Base-by-base conservation (phyloP, 2,888 invertebrate species). In the Nephrotoma flavescens region DNA sequence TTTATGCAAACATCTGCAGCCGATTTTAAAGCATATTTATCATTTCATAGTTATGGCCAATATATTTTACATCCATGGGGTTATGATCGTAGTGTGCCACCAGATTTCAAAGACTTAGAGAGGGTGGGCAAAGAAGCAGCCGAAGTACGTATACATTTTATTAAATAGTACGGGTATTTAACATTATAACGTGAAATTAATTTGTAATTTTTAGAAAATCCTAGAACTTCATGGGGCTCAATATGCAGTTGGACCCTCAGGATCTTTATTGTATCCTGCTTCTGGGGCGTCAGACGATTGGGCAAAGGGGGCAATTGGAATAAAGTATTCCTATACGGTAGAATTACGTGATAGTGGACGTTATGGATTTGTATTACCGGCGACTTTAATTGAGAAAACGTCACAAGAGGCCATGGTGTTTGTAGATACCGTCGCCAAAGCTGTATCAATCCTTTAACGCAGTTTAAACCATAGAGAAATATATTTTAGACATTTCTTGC, bases 321-420 rank as follows among this genome's bases (percentile, higher is more conserved):
- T 98, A 88, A 97, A 97, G 90, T 98, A 97, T 90, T 92, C 97
- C 0, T 98, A 96, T 92, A 98, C 98, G 0, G 93, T 98, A 87
- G 98, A 98, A 92, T 93, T 98, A 86, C 94, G 97, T 86, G 98
- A 98, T 91, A 95, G 94, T 0, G 97, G 97, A 0, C 93, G 94
- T 87, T 94, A 95, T 90, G 98, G 98, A 2, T 98, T 98, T 90
- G 92, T 97, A n/a, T 91, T 98, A 86, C 98, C 98, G 0, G 95
- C 96, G 0, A 92, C 92, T 41, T 94, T 94, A 89, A 98, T 98
- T 88, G 93, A 94, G 88, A 94, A 94, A 0, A 95, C 96, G 0
- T 96, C 95, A 31, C 93, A 93, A 89, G 97, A 97, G 91, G 96
- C 95, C 5, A 92, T 95, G 87, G 95, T 95, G 4, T 96, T 95